phyloP scores from a whole-genome alignment of 1,140 invertebrate species.

The Phortica variegata region DNA sequence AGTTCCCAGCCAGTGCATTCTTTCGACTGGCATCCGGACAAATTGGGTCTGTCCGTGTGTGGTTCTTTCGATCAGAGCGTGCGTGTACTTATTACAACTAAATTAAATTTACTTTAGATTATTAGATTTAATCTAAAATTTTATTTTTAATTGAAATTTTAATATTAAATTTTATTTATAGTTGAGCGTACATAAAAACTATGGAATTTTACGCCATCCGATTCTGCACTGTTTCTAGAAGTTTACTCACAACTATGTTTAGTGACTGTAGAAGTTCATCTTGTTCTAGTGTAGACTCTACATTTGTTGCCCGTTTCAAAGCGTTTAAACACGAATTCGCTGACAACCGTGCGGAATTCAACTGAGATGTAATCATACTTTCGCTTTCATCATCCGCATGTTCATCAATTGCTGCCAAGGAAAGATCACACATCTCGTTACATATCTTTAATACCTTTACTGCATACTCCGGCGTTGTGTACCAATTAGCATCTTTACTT shows the following conservation, averaged over 20 bases:
- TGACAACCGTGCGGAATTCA: slow-evolving; percentile 65
- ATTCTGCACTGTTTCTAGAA: slow-evolving; percentile 29
- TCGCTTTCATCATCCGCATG: slow-evolving; percentile 30
- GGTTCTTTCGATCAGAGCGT: slow-evolving; percentile 91
- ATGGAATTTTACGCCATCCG: slow-evolving; percentile 23
- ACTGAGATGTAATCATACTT: slow-evolving; percentile 57
- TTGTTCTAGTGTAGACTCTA: slow-evolving; percentile 30
- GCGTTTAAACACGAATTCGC: slow-evolving; percentile 58
- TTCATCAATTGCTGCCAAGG: slow-evolving; percentile 44
- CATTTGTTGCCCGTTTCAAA: slow-evolving; percentile 26
- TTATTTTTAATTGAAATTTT: not conserved
- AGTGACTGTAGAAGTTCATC: slow-evolving; percentile 20
- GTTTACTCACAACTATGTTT: slow-evolving; percentile 19
- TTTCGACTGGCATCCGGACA: slow-evolving; percentile 91
- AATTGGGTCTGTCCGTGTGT: slow-evolving; percentile 82
- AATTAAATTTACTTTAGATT: slow-evolving; percentile 68
- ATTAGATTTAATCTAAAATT: too few relatives aligned
- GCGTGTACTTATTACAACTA: slow-evolving; percentile 86
- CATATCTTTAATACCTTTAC: slow-evolving; percentile 59
- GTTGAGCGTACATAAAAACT: slow-evolving; percentile 8
- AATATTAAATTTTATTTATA: too few relatives aligned
- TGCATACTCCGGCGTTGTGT: slow-evolving; percentile 59
- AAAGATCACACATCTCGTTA: slow-evolving; percentile 55
- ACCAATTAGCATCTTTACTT: slow-evolving; percentile 63
- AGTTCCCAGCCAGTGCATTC: slow-evolving; percentile 87